phyloP scores from a whole-genome alignment of 2,113 vertebrate species.

The Paratilapia polleni region DNA sequence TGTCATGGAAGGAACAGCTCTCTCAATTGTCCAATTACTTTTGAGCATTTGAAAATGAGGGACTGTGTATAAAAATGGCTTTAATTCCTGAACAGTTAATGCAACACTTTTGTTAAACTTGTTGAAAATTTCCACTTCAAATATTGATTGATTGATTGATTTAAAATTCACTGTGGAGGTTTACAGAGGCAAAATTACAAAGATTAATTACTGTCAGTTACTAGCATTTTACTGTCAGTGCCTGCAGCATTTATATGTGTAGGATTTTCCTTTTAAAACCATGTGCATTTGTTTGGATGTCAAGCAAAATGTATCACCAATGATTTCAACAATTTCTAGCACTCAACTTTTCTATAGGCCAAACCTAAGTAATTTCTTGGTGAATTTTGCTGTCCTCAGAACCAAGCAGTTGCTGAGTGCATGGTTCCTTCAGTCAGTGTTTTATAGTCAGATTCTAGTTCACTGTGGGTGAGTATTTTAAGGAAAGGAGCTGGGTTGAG shows the following conservation, averaged over 20 bases:
- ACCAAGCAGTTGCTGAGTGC: not conserved
- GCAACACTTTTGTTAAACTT: too few relatives aligned
- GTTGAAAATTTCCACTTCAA: too few relatives aligned
- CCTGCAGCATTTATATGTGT: not conserved
- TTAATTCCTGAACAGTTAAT: too few relatives aligned
- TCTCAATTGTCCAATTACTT: too few relatives aligned
- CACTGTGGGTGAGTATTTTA: not conserved
- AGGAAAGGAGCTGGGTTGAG: not conserved
- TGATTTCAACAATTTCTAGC: not conserved
- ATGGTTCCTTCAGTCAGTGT: slow-evolving; percentile 16
- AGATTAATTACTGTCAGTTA: not conserved
- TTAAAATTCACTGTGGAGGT: not conserved
- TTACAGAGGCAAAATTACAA: not conserved
- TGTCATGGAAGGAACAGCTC: too few relatives aligned
- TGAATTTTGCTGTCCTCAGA: not conserved
- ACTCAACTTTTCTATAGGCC: not conserved
- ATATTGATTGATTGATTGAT: too few relatives aligned
- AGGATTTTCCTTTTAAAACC: not conserved
- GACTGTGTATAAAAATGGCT: too few relatives aligned
- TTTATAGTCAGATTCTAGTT: slow-evolving; percentile 4
- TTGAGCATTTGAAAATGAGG: too few relatives aligned
- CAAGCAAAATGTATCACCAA: not conserved
- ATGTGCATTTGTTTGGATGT: not conserved
- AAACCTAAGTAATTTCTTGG: not conserved
- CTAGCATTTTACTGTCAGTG: not conserved